Percentiles rank a stretch among this genome's conserved stretches.
Conservation (phyloP, 2,888 invertebrate genomes). For the Amphimallon solstitiale region DNA sequence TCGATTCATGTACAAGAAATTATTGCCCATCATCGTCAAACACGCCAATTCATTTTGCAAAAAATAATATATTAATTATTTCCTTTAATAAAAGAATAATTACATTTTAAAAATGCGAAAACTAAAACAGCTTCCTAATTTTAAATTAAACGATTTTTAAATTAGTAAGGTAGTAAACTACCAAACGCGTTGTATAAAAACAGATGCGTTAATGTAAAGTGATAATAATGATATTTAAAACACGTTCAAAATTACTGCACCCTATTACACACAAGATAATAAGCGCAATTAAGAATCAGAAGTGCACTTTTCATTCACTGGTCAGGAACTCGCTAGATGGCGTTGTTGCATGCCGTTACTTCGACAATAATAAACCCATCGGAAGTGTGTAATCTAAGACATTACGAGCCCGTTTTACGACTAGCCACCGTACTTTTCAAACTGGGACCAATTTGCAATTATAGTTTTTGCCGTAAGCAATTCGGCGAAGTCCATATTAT, state of each 20-base stretch:
- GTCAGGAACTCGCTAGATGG: conserved; percentile 3
- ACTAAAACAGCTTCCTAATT: not conserved
- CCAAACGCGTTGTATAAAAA: not conserved
- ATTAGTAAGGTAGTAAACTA: not conserved
- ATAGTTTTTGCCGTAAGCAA: conserved; percentile 55
- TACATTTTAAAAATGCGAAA: no score
- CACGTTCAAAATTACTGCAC: not conserved
- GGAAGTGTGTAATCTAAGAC: conserved; percentile 52
- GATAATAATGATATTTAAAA: not conserved
- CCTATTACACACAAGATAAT: conserved; percentile 34
- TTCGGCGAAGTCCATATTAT: conserved; percentile 57
- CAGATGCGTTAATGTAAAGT: not conserved
- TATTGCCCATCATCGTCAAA: no score
- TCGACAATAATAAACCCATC: conserved; percentile 53
- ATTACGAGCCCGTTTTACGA: conserved; percentile 54
- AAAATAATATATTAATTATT: no score
- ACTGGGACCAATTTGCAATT: conserved; percentile 57
- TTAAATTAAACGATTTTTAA: not conserved
- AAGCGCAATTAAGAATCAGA: conserved; percentile 39
- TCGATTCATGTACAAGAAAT: no score
- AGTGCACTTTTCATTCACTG: conserved; percentile 12
- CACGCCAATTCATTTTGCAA: no score
- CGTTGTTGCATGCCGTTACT: conserved; percentile 12
- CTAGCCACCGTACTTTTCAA: conserved; percentile 51
- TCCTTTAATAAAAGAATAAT: no score